These are phyloP conservation scores for Ichneumoninae sp. DNA, from an alignment of 2,888 invertebrate species.

Conservation along the genomic window DNA sequence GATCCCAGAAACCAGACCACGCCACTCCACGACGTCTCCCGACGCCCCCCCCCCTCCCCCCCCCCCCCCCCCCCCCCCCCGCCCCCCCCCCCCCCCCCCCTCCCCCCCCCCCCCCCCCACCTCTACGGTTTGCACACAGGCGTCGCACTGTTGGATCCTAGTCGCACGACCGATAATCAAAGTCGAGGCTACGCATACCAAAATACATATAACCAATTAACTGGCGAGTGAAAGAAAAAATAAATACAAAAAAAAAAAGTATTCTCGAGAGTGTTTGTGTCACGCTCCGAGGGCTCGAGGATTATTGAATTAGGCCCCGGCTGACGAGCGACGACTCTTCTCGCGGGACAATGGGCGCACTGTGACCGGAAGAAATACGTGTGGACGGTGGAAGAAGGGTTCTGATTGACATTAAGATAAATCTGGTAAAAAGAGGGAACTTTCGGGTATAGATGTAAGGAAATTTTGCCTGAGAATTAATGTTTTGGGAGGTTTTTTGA, in stretches of 20 bases:
- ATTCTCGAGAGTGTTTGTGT: conserved; percentile 28
- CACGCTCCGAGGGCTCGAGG: conserved; percentile 28
- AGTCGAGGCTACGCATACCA: conserved; percentile 13
- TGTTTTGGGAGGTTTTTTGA: no score
- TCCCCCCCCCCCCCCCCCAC: conserved; percentile 11
- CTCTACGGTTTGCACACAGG: conserved; percentile 56
- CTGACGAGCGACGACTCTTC: conserved; percentile 7
- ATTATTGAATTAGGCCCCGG: conserved; percentile 45
- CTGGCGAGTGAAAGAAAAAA: conserved; percentile 28
- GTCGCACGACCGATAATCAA: conserved; percentile 53
- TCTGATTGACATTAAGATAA: no score
- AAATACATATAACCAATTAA: conserved; percentile 25
- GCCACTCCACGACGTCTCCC: conserved; percentile 57
- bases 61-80: conserved; percentile 13
- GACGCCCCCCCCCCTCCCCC: conserved; percentile 27
- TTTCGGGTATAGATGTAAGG: no score
- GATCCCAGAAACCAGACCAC: conserved; percentile 77
- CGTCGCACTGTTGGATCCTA: conserved; percentile 52
- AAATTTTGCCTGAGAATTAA: no score
- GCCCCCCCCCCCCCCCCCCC: conserved; percentile 16
- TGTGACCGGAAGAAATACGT: not conserved
- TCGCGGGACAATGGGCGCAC: conserved; percentile 30
- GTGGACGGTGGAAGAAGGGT: not conserved
- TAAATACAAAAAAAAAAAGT: not conserved
- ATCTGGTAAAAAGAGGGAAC: no score